These are phyloP conservation scores for Schlechtendalia chinensis DNA, from an alignment of 1,140 invertebrate genomes.

Conservation along the genomic window DNA sequence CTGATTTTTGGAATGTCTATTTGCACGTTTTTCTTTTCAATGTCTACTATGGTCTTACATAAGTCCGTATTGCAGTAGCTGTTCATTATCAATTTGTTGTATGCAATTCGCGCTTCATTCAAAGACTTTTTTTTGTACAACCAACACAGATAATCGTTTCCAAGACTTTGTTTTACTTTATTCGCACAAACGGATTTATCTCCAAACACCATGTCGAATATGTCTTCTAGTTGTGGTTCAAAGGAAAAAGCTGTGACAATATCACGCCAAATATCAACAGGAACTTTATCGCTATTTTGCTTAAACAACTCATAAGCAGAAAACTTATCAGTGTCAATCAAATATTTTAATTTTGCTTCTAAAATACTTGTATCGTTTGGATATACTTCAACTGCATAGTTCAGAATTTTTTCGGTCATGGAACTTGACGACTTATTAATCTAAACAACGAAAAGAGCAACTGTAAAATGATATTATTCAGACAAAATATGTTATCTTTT, in stretches of 20 bases:
- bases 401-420: not conserved
- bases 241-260: not conserved
- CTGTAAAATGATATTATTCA: not conserved
- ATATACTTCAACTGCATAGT: not conserved
- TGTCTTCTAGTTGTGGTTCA: not conserved
- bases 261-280: constrained; percentile 3
- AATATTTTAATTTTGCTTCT: not conserved
- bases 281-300: not conserved
- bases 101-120: not conserved
- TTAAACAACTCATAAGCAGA: not conserved
- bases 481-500: not conserved
- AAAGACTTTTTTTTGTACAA: not conserved
- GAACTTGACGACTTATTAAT: not conserved
- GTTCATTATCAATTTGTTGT: not conserved
- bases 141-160: constrained; percentile 11
- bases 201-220: constrained; percentile 16
- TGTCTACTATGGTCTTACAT: not conserved
- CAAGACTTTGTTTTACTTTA: constrained; percentile 22
- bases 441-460: not conserved
- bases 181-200: not conserved
- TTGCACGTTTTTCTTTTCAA: constrained; percentile 17
- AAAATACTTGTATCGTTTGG: constrained; percentile 21
- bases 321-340: not conserved
- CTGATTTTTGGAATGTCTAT: not conserved
- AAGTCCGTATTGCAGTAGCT: not conserved